Evolutionary conservation across 1,140 invertebrate genomes (phyloP), one percentile per base, ranked within the genome.

Genomic region (Brachystomella parvula): DNA sequence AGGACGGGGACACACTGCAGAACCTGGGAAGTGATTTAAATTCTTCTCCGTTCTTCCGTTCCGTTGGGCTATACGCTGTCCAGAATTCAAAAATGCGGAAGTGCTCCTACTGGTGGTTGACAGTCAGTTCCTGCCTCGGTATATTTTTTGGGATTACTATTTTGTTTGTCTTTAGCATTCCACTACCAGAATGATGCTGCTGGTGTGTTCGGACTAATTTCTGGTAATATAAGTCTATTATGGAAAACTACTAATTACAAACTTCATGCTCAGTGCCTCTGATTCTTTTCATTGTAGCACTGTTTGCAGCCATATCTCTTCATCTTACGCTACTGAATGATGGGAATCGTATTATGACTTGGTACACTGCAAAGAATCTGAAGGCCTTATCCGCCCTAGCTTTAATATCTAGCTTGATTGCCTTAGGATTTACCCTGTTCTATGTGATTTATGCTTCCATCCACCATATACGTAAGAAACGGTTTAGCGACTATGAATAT

Each of bases 91-190:
- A 53, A 9, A 44, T 44, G 39, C 60, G 65, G 47, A 68, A 64
- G n/a, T 70, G 68, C 61, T 53, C 63, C 15, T 66, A 57, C 30
- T 70, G 71, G 68, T 32, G 68, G 12, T 59, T 68, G n/a, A 49
- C 30, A n/a, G 35, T 66, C n/a, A 63, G 53, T n/a, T 59, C 71
- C 1, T 39, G 49, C 0, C 56, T 73, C 32, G 71, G 71, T n/a
- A 65, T 73, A 32, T 73, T 71, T 63, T 73, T 70, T 59, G 71
- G 71, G 28, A 32, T 73, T 3, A 71, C 71, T 1, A 61, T 73
- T 15, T 73, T 73, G 29, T 64, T 70, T 28, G 30, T 73, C 15
- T 73, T 73, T 39, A 70, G n/a, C 71, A 26, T 73, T 73, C 61
- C 65, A 68, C 62, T 73, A 71, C 39, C 62, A 71, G 17, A 73